These are phyloP conservation scores for Steatornis caripensis DNA, from an alignment of 2,113 vertebrate species.

Conservation along the genomic window DNA sequence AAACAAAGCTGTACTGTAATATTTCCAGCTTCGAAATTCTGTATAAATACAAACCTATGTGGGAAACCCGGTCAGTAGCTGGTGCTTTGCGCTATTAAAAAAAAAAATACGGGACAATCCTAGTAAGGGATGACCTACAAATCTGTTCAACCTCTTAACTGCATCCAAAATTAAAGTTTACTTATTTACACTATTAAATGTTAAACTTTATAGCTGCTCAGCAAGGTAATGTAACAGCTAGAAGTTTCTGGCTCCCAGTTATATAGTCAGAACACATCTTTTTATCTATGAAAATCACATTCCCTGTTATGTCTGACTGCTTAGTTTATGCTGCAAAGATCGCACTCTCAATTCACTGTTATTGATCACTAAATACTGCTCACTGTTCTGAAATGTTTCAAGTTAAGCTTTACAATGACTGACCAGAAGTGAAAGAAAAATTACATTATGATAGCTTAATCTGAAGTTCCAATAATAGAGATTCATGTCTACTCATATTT, in stretches of 20 bases:
- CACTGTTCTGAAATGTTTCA: not conserved
- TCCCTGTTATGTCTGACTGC: not conserved
- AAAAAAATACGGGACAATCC: not conserved
- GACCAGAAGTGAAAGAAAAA: not conserved
- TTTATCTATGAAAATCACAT: constrained; percentile 4
- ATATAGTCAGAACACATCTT: not conserved
- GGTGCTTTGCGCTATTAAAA: not conserved
- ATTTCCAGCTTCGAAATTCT: constrained; percentile 5
- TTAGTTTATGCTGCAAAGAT: not conserved
- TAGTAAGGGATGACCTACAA: not conserved
- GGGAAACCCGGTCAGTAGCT: not conserved
- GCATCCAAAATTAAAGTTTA: not conserved
- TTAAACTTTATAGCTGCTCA: not conserved
- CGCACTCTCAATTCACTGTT: not conserved
- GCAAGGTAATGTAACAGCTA: not conserved
- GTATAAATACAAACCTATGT: not conserved
- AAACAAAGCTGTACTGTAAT: not conserved
- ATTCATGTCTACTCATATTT: not conserved
- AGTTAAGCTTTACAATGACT: not conserved
- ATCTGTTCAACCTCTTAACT: not conserved
- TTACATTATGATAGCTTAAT: not conserved
- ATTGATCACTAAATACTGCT: not conserved
- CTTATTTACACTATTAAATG: not conserved
- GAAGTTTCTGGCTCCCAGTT: not conserved
- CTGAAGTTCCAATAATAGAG: not conserved